phyloP scores from a whole-genome alignment of 2,888 invertebrate genomes.

The Leistus spinibarbis region DNA sequence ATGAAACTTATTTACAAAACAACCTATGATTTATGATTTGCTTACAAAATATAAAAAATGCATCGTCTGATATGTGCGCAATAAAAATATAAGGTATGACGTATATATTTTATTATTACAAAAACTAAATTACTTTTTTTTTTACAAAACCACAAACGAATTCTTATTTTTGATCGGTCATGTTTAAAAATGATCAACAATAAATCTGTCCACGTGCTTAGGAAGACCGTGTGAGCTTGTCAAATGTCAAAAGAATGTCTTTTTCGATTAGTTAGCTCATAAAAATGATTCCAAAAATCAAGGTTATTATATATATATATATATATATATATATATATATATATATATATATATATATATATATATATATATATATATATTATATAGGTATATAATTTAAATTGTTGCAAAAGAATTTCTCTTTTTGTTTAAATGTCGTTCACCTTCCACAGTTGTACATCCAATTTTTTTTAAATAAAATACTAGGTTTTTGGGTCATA shows the following conservation, averaged over 20 bases:
- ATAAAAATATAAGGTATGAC: too few relatives aligned
- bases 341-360: too few relatives aligned
- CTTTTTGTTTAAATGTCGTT: constrained; percentile 19
- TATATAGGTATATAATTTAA: constrained; percentile 1
- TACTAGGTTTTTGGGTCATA: constrained; percentile 16
- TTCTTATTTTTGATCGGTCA: too few relatives aligned
- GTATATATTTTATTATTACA: too few relatives aligned
- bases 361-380: constrained; percentile 11
- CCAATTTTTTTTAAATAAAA: constrained; percentile 7
- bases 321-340: too few relatives aligned
- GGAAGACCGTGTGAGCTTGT: not conserved
- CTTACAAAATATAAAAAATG: too few relatives aligned
- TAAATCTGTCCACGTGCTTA: not conserved
- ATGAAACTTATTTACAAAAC: too few relatives aligned
- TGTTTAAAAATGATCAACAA: not conserved
- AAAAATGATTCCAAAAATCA: not conserved
- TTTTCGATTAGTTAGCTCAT: not conserved
- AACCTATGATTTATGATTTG: too few relatives aligned
- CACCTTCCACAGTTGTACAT: constrained; percentile 2
- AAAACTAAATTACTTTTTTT: not conserved
- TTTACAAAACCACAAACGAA: not conserved
- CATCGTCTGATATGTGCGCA: too few relatives aligned
- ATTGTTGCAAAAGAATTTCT: not conserved
- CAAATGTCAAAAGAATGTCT: not conserved
- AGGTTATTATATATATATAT: too few relatives aligned